These are phyloP conservation scores for Prorops nasuta DNA, from an alignment of 1,140 invertebrate species.

Conservation along the genomic window DNA sequence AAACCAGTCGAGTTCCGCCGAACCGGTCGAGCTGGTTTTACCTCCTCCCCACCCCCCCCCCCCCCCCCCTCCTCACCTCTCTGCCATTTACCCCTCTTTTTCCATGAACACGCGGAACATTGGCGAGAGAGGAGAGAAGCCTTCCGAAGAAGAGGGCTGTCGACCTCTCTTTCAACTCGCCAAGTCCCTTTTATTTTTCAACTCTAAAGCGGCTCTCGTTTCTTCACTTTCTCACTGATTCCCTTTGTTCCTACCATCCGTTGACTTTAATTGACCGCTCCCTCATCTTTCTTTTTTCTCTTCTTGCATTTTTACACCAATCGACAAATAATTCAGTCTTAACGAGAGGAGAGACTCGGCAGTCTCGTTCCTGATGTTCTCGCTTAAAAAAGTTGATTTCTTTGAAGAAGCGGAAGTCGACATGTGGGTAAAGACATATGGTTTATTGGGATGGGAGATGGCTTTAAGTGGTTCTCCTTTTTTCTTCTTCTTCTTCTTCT, in stretches of 20 bases:
- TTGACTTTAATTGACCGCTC: too few species aligned
- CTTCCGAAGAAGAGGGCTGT: constrained; percentile 17
- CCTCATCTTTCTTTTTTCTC: constrained; percentile 3
- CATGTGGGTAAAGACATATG: too few species aligned
- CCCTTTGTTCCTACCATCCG: constrained; percentile 5
- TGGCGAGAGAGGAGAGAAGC: constrained; percentile 6
- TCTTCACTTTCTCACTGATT: constrained; percentile 4
- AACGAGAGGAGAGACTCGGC: too few species aligned
- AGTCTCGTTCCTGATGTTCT: too few species aligned
- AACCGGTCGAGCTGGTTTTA: constrained; percentile 46
- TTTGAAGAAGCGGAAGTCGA: too few species aligned
- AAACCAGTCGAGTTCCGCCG: constrained; percentile 43
- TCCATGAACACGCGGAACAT: neutral
- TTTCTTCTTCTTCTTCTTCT: neutral
- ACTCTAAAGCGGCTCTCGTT: constrained; percentile 11
- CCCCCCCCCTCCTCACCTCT: constrained; percentile 18
- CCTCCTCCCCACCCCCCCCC: constrained; percentile 14
- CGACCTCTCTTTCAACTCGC: constrained; percentile 21
- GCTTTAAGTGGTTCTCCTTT: too few species aligned
- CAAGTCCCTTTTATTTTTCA: constrained; percentile 21
- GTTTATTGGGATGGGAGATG: too few species aligned
- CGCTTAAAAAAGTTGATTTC: too few species aligned
- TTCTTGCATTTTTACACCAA: too few species aligned
- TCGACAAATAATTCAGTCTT: too few species aligned
- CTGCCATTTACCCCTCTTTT: constrained; percentile 9